Percentiles rank a stretch among this genome's conserved stretches.
phyloP scores from a whole-genome alignment of 2,888 invertebrate genomes.

The Machimus rusticus region DNA sequence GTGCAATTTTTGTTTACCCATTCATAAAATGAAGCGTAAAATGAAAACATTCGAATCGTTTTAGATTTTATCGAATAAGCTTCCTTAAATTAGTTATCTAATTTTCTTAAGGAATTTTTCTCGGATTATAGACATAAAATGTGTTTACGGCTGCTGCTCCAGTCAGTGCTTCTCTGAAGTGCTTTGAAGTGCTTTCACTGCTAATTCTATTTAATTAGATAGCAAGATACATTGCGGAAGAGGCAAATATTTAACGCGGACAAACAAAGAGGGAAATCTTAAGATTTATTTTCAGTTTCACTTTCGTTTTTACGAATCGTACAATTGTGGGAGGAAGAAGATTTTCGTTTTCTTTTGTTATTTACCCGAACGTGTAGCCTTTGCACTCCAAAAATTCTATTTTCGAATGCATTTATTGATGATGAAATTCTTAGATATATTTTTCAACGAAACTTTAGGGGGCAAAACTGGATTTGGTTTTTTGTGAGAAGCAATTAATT shows the following conservation, averaged over 20 bases:
- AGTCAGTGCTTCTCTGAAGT: background rate
- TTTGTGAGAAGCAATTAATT: background rate
- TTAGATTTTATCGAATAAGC: background rate
- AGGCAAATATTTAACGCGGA: background rate
- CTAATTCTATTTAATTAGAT: background rate
- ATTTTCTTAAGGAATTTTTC: background rate
- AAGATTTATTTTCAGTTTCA: constrained; percentile 26
- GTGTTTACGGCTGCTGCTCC: background rate
- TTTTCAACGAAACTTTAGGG: background rate
- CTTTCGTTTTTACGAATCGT: background rate
- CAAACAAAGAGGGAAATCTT: background rate
- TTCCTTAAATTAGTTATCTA: background rate
- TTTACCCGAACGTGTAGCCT: background rate
- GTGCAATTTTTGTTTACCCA: background rate
- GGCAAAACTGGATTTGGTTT: background rate
- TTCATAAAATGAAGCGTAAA: background rate
- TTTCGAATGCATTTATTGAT: background rate
- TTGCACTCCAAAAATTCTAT: background rate
- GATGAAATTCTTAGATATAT: background rate
- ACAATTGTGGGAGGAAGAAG: background rate
- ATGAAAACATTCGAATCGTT: background rate
- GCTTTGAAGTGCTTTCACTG: background rate
- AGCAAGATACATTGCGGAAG: background rate
- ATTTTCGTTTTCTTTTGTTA: background rate
- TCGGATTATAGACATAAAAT: background rate